Base-by-base conservation (phyloP, 1,140 invertebrate species). In the Ridgeia piscesae region DNA sequence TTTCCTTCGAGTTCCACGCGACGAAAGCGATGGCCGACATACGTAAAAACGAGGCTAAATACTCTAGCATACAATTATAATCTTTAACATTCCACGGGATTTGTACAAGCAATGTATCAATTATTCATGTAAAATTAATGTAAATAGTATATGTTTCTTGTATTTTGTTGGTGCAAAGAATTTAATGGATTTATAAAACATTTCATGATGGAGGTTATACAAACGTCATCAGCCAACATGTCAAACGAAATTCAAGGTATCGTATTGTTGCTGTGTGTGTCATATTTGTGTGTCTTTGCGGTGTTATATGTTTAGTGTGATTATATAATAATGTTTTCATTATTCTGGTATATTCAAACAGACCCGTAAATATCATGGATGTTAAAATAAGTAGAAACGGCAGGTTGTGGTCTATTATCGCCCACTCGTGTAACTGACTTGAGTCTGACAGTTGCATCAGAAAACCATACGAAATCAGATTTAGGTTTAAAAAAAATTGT, bases 161-260 rank as follows among this genome's bases (percentile, higher is more conserved):
- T 77, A 8, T 31, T 27, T 77, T 77, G 58, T 77, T 14, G 27
- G 11, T 77, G 58, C 27, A 77, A 77, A 4, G 11, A 77, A 31
- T 31, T 77, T 31, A 77, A 77, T 77, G 17, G 27, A 77, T 77
- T 77, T 0, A 77, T 77, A 8, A 77, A 77, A 77, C 58, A 31
- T 77, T 77, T 77, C 6, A 4, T 77, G 58, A 77, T 77, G 11
- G 58, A 77, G 58, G 2, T 77, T 77, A 77, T 77, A 77, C 6
- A 77, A 77, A 77, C 58, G 58, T 77, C 58, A 77, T 77, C 58
- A 77, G 58, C 58, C 58, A 77, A 77, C 58, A 77, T 77, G 58
- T 77, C 58, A 77, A 77, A 21, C 2, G 58, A 77, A 77, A 77
- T 77, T 77, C 58, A 77, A 77, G 58, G 58, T 77, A 77, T 77